A percentile compares a stretch with the other conserved stretches of the same genome.
Conservation (phyloP, 2,888 invertebrate species). For the Nemotelus pantherinus region DNA sequence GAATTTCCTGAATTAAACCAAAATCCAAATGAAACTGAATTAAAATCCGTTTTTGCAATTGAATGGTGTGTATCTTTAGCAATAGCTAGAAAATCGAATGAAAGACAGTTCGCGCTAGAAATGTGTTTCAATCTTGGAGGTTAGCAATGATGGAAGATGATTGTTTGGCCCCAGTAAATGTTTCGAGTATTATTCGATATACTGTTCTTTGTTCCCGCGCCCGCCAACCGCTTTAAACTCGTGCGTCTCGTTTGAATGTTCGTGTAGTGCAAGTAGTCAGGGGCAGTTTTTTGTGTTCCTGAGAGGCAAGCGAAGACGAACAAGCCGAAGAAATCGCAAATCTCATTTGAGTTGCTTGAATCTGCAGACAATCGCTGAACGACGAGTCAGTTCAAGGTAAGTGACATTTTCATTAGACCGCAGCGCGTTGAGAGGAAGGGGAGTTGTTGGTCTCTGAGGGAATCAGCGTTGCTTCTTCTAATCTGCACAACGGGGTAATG, state of each 20-base stretch:
- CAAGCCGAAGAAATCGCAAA: not conserved
- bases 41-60: not conserved
- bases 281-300: not conserved
- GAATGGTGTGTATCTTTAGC: not conserved
- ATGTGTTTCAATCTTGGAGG: slow-evolving; percentile 1
- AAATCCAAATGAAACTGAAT: not conserved
- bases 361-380: not conserved
- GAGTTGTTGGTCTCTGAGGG: too few species aligned
- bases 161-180: not conserved
- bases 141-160: not conserved
- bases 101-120: slow-evolving; percentile 9
- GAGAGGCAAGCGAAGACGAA: not conserved
- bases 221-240: not conserved
- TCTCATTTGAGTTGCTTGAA: slow-evolving; percentile 1
- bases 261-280: not conserved
- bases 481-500: not conserved
- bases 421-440: too few species aligned
- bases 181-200: not conserved
- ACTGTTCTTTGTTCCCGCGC: not conserved
- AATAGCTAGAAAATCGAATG: not conserved
- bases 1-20: slow-evolving; percentile 20
- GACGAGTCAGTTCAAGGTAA: slow-evolving; percentile 34
- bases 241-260: not conserved
- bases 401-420: slow-evolving; percentile 2
- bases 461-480: not conserved